Conservation (phyloP, 2,113 vertebrate species). For the Malurus alboscapulatus region DNA sequence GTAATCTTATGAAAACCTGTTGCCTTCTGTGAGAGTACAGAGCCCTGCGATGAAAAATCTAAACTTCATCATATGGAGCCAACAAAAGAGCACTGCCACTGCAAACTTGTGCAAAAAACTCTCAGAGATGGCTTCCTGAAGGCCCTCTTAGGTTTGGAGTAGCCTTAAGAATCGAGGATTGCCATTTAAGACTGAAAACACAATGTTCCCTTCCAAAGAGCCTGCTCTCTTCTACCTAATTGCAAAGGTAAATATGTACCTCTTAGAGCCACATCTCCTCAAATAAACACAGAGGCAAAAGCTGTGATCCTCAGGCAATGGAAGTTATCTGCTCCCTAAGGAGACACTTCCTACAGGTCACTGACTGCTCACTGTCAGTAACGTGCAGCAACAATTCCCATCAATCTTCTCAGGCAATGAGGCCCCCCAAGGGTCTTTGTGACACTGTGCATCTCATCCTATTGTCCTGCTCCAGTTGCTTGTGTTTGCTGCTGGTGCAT, state of each 20-base stretch:
- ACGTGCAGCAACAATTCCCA: background rate
- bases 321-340: slow-evolving; percentile 27
- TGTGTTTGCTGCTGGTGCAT: background rate
- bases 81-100: background rate
- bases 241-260: background rate
- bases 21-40: background rate
- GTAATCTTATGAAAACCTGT: background rate
- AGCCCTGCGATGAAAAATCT: background rate
- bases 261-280: slow-evolving; percentile 24
- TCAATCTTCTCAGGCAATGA: slow-evolving; percentile 11
- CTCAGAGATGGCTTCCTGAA: background rate
- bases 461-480: background rate
- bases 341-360: background rate
- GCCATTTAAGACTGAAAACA: background rate
- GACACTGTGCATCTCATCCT: background rate
- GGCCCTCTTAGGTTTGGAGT: background rate
- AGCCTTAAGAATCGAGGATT: accelerated
- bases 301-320: background rate
- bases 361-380: slow-evolving; percentile 6
- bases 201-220: background rate
- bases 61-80: background rate
- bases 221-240: background rate
- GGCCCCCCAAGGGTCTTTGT: background rate
- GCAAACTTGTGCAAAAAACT: background rate
- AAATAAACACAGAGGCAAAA: slow-evolving; percentile 16